A percentile compares a stretch with the other conserved stretches of the same genome.
Conservation (phyloP, 2,888 invertebrate genomes). For the Fragum sueziense region DNA sequence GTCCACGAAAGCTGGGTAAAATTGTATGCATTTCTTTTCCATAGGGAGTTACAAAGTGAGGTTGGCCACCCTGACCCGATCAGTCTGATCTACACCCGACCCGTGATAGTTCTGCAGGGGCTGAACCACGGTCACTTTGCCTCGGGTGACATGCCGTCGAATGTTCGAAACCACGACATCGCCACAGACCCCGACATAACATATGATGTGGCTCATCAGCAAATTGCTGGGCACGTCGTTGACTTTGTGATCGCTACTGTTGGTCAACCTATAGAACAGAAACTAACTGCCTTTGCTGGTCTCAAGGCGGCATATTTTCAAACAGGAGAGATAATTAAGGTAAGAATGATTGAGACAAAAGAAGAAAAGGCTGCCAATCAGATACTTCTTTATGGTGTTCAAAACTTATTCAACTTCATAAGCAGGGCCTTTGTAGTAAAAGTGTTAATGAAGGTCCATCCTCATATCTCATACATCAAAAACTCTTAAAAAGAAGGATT, state of each 20-base stretch:
- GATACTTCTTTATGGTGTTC: no score
- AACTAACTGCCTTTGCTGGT: slow-evolving; percentile 22
- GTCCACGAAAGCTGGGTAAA: no score
- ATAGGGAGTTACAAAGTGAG: slow-evolving; percentile 47
- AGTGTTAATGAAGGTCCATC: no score
- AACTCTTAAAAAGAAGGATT: no score
- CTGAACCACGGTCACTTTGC: slow-evolving; percentile 70
- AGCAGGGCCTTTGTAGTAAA: no score
- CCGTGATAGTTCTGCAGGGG: slow-evolving; percentile 68
- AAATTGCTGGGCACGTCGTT: slow-evolving; percentile 61
- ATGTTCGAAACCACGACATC: slow-evolving; percentile 64
- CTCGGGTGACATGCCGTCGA: slow-evolving; percentile 67
- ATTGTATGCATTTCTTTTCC: background rate
- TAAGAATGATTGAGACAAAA: no score
- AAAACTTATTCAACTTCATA: no score
- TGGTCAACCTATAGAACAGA: slow-evolving; percentile 32
- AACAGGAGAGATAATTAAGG: slow-evolving; percentile 33
- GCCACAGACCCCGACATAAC: slow-evolving; percentile 60
- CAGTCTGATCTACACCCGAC: slow-evolving; percentile 58
- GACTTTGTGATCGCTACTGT: slow-evolving; percentile 61
- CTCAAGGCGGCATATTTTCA: slow-evolving; percentile 39
- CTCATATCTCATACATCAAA: no score
- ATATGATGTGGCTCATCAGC: slow-evolving; percentile 54
- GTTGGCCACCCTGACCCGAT: slow-evolving; percentile 23
- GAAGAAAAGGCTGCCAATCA: no score